Base-by-base conservation (phyloP, 2,888 invertebrate genomes). In the Coronaproctus castanopsis region DNA sequence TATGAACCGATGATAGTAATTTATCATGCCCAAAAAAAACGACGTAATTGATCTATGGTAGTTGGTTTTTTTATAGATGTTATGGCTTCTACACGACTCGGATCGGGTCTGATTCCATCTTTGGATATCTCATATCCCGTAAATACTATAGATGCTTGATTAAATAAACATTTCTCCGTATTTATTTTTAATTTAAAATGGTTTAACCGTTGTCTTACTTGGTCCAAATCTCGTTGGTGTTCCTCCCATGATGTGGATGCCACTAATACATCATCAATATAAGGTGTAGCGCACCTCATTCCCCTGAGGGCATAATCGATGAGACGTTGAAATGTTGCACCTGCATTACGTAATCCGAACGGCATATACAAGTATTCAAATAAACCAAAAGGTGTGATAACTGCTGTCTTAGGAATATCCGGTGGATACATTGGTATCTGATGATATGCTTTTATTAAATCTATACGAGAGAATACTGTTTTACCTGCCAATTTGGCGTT, bases 1-100 rank as follows among this genome's bases (percentile, higher is more conserved):
- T 0, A 72, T 63, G 62, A 67, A 71, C 2, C 68, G 58, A 2
- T 71, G 59, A 51, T 70, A 71, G 64, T 69, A 70, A 61, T 70
- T 71, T 0, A 70, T 18, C 67, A 70, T 69, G 0, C 70, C 70
- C 0, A 71, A 54, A 61, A 70, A 70, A 2, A 57, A 55, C 65
- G 61, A 3, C 67, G 60, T 0, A 73, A 61, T 14, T 68, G 61
- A 22, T 66, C 66, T 0, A 67, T 66, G 1, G 66, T 69, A 14
- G 49, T 58, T 0, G 70, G 71, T 23, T 57, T 55, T 19, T 57
- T 21, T 24, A 54, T 61, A 14, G 59, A 56, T 3, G 22, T 50
- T 18, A 63, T 51, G 2, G 59, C 54, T 57, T 54, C 22, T 24
- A 64, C 60, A 54, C 53, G 50, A n/a, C 54, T 48, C n/a, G 58